A percentile compares a stretch with the other conserved stretches of the same genome.
Conservation (phyloP, 2,797 vertebrate species). For the Coendou prehensilis region DNA sequence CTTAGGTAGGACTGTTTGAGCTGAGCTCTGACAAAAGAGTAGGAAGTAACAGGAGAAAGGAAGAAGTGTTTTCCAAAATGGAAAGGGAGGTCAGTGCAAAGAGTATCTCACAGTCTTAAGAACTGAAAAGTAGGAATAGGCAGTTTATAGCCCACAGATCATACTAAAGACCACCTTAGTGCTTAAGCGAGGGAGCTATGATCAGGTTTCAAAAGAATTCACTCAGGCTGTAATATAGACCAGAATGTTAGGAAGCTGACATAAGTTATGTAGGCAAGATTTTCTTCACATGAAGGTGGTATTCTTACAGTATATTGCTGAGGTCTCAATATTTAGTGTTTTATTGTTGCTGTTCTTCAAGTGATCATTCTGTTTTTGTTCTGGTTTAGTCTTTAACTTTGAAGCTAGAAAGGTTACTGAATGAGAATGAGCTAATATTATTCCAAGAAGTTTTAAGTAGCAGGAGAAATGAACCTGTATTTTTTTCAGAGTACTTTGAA, state of each 20-base stretch:
- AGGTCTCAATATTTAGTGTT: background rate
- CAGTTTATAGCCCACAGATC: background rate
- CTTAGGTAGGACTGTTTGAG: background rate
- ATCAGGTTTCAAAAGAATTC: background rate
- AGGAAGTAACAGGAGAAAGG: background rate
- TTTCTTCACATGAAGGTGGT: background rate
- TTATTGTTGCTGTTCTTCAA: background rate
- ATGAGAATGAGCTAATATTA: background rate
- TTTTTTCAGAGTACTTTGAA: constrained; percentile 30
- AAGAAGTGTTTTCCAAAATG: background rate
- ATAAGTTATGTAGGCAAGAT: background rate
- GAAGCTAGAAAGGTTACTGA: background rate
- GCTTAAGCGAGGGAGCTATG: background rate
- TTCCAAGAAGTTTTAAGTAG: background rate
- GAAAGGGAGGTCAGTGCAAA: background rate
- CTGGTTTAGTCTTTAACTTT: background rate
- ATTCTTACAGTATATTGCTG: background rate
- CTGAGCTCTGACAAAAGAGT: background rate
- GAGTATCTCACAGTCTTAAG: background rate
- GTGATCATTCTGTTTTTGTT: background rate
- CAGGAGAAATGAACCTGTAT: background rate
- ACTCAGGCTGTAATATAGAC: background rate
- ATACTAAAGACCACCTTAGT: no score
- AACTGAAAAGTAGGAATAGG: background rate
- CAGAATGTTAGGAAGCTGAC: background rate